These are phyloP conservation scores for Leptopilina boulardi DNA, from an alignment of 1,140 invertebrate species.

Conservation along the genomic window DNA sequence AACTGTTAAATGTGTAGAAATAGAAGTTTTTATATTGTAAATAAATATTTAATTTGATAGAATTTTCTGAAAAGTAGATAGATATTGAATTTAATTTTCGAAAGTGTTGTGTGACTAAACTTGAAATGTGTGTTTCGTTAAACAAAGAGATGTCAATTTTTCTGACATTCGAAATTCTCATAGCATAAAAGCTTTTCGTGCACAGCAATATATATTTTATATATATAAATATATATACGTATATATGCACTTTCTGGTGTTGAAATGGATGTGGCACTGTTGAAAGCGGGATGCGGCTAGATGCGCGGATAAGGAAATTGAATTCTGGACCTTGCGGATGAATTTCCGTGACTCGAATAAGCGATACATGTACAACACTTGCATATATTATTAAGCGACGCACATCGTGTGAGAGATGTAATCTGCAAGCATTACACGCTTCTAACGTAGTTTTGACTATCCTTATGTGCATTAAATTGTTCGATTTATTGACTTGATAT, in stretches of 20 bases:
- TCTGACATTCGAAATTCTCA: constrained; percentile 8
- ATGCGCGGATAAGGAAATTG: constrained; percentile 29
- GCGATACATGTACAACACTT: constrained; percentile 3
- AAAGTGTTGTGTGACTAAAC: neutral
- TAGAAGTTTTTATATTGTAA: too few species aligned
- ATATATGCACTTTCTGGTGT: neutral
- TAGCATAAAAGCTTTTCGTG: neutral
- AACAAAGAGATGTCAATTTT: constrained; percentile 10
- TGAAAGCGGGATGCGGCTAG: constrained; percentile 28
- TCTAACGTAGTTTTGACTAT: neutral
- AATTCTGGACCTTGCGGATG: constrained; percentile 29
- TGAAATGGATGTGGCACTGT: neutral
- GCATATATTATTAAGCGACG: constrained; percentile 25
- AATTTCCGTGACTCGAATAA: constrained; percentile 32
- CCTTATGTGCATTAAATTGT: neutral
- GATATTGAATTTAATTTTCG: too few species aligned
- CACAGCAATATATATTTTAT: constrained; percentile 2
- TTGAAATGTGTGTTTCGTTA: neutral
- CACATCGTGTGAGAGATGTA: neutral
- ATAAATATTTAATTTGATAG: neutral
- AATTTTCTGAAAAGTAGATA: neutral
- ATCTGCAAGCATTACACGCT: constrained; percentile 7
- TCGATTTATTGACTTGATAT: neutral
- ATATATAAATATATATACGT: neutral
- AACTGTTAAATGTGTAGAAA: too few species aligned